Evolutionary conservation across 2,113 vertebrate species (phyloP).

Genomic region (Neolamprologus sp.): DNA sequence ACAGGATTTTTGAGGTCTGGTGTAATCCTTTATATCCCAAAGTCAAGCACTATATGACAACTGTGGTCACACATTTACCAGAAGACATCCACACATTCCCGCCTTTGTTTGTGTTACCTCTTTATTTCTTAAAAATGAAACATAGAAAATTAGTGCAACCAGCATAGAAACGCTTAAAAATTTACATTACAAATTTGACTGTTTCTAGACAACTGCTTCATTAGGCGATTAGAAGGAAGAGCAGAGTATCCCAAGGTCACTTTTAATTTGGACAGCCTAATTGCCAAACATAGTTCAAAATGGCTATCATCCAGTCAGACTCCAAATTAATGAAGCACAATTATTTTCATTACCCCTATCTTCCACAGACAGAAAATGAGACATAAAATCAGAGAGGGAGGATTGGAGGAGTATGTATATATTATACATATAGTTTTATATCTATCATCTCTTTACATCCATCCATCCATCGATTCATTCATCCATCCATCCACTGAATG

Average conservation of each 20-base stretch:
- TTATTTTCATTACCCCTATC: slow-evolving; percentile 95
- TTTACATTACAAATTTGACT: slow-evolving; percentile 84
- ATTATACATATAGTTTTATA: not conserved
- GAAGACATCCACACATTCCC: not conserved
- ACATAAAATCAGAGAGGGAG: slow-evolving; percentile 40
- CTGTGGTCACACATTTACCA: slow-evolving; percentile 11
- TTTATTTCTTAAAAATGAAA: slow-evolving; percentile 19
- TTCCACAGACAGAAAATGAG: slow-evolving; percentile 84
- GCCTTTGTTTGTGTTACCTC: not conserved
- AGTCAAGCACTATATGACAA: not conserved
- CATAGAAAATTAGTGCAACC: slow-evolving; percentile 43
- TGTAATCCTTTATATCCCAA: not conserved
- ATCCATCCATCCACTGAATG: not conserved
- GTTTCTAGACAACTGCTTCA: slow-evolving; percentile 86
- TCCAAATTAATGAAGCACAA: slow-evolving; percentile 96
- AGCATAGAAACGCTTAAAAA: slow-evolving; percentile 52
- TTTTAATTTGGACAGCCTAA: slow-evolving; percentile 98
- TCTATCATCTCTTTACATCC: not conserved
- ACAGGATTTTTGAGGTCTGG: slow-evolving; percentile 33
- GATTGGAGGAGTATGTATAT: slow-evolving; percentile 9
- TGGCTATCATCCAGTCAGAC: slow-evolving; percentile 93
- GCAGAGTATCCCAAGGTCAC: slow-evolving; percentile 93
- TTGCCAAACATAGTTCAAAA: slow-evolving; percentile 98
- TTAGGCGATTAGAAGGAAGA: slow-evolving; percentile 83
- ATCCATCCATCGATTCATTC: not conserved